A percentile compares a stretch with the other conserved stretches of the same genome.
Conservation (phyloP, 2,888 invertebrate genomes). For the Gymnosoma rotundatum region DNA sequence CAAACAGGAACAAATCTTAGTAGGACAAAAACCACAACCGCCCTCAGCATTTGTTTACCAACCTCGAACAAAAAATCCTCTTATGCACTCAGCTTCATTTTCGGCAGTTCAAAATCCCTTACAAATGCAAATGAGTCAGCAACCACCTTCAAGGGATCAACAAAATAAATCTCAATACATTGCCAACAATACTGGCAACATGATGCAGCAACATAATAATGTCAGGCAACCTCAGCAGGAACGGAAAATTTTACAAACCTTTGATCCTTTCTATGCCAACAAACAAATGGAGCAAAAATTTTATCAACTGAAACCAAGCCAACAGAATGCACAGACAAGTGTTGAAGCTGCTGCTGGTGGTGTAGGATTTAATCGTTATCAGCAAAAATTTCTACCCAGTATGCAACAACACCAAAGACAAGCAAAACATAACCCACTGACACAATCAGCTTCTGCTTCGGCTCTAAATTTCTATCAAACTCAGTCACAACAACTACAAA, state of each 20-base stretch:
- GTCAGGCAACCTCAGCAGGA: conserved; percentile 71
- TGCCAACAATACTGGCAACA: conserved; percentile 61
- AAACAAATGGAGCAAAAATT: conserved; percentile 42
- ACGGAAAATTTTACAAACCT: conserved; percentile 79
- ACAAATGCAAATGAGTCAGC: conserved; percentile 71
- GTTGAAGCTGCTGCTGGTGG: conserved; percentile 37
- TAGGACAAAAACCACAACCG: conserved; percentile 55
- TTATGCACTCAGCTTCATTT: conserved; percentile 80
- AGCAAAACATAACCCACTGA: conserved; percentile 75
- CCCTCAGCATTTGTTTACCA: conserved; percentile 65
- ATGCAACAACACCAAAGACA: conserved; percentile 59
- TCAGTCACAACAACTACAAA: conserved; percentile 69
- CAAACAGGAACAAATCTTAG: conserved; percentile 66
- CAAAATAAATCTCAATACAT: conserved; percentile 70
- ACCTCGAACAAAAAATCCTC: conserved; percentile 71
- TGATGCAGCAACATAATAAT: conserved; percentile 68
- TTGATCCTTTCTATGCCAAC: conserved; percentile 80
- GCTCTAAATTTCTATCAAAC: conserved; percentile 70
- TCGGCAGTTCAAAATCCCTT: conserved; percentile 77
- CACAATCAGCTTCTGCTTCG: conserved; percentile 74
- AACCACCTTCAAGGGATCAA: conserved; percentile 52
- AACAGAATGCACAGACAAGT: conserved; percentile 38
- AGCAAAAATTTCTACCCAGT: conserved; percentile 53
- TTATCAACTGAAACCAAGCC: conserved; percentile 68
- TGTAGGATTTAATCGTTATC: conserved; percentile 54